Evolutionary conservation across 2,113 vertebrate genomes (phyloP).

Genomic region (Aythya baeri): DNA sequence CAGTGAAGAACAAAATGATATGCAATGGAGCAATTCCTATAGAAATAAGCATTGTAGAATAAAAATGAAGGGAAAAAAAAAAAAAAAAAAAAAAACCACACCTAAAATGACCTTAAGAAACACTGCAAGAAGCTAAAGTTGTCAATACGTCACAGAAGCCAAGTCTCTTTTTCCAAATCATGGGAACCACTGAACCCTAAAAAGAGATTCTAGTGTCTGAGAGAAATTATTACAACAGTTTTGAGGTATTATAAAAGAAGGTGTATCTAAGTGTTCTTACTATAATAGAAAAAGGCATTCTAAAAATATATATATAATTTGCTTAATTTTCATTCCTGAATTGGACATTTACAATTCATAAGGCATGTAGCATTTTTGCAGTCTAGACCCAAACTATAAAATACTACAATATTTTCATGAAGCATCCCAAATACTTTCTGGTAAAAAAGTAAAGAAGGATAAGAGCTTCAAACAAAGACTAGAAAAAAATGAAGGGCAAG

Average conservation of each 20-base stretch:
- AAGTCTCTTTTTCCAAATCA: background rate
- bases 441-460: background rate
- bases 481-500: background rate
- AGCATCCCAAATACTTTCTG: background rate
- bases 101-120: background rate
- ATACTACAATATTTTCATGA: background rate
- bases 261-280: background rate
- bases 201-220: background rate
- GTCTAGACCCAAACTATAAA: fast-evolving
- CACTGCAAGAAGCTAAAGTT: background rate
- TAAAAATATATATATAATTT: background rate
- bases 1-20: background rate
- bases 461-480: background rate
- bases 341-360: background rate
- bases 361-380: background rate
- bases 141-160: background rate
- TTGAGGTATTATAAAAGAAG: background rate
- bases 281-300: background rate
- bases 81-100: no score
- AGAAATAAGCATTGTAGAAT: background rate
- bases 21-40: background rate
- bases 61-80: background rate
- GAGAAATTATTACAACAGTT: background rate
- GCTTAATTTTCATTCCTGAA: background rate
- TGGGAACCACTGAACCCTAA: background rate